Conservation (phyloP, 2,888 invertebrate genomes). For the Orthonychiurus folsomi region DNA sequence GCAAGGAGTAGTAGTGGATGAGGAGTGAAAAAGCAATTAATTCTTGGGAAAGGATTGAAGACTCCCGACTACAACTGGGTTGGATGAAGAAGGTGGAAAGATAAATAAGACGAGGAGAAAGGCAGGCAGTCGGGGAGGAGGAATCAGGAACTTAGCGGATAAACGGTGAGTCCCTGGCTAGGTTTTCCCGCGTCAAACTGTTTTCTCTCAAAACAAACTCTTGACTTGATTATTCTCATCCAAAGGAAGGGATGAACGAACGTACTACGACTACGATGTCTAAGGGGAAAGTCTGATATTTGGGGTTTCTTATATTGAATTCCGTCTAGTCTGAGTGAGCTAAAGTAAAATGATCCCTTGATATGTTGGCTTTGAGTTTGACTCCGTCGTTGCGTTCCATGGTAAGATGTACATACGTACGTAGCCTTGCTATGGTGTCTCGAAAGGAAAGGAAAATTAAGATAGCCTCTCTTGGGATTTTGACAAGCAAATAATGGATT, state of each 20-base stretch:
- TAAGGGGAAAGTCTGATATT: not conserved
- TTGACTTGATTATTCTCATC: not conserved
- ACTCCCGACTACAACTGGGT: too few species aligned
- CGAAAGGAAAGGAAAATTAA: not conserved
- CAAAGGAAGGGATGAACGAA: too few species aligned
- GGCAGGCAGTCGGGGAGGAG: not conserved
- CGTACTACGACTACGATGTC: too few species aligned
- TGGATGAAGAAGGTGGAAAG: not conserved
- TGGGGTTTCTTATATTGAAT: not conserved
- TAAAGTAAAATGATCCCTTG: too few species aligned
- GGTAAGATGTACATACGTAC: not conserved
- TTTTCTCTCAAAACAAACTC: not conserved
- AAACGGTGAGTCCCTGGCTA: not conserved
- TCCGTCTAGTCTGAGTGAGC: not conserved
- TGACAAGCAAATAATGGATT: slow-evolving; percentile 11
- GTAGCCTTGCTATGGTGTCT: too few species aligned
- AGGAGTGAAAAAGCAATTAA: not conserved
- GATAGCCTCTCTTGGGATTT: not conserved
- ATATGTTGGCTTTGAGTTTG: too few species aligned
- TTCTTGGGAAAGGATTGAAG: not conserved
- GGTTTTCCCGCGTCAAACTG: not conserved
- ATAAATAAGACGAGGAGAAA: not conserved
- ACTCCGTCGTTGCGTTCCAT: not conserved
- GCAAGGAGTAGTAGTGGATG: too few species aligned
- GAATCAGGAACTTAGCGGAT: not conserved